These are phyloP conservation scores for Archilochus colubris DNA, from an alignment of 2,113 vertebrate species.

Conservation along the genomic window DNA sequence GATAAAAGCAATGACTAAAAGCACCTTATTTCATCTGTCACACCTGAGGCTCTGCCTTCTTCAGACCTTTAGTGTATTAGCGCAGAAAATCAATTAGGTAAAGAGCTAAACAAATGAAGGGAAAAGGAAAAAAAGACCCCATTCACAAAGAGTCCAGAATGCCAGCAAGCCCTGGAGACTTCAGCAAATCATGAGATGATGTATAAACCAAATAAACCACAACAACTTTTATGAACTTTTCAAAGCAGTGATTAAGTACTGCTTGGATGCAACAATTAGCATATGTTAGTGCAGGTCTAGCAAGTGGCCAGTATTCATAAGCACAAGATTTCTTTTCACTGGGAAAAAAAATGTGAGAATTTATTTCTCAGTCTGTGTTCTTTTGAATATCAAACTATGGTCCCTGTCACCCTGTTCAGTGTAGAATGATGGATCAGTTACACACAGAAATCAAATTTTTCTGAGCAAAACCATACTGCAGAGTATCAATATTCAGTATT, in stretches of 20 bases:
- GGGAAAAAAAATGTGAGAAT: not conserved
- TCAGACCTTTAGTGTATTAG: conserved; percentile 79
- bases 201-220: conserved; percentile 44
- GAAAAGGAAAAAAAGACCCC: conserved; percentile 58
- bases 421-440: not conserved
- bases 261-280: not conserved
- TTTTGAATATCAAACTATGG: not conserved
- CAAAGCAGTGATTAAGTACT: conserved; percentile 36
- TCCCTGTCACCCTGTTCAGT: not conserved
- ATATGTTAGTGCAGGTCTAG: not conserved
- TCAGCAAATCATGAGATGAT: conserved; percentile 33
- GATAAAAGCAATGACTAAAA: conserved; percentile 82
- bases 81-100: conserved; percentile 84
- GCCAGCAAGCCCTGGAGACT: conserved; percentile 59
- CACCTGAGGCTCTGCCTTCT: conserved; percentile 81
- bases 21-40: conserved; percentile 82
- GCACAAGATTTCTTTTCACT: not conserved
- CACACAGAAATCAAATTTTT: not conserved
- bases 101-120: conserved; percentile 82
- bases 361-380: not conserved
- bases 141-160: conserved; percentile 71
- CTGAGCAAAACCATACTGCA: not conserved
- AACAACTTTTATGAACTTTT: conserved; percentile 58
- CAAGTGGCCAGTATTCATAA: not conserved
- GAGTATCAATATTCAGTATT: not conserved